These are phyloP conservation scores for Sarcophilus harrisii DNA, from an alignment of 2,797 vertebrate genomes.

Conservation along the genomic window DNA sequence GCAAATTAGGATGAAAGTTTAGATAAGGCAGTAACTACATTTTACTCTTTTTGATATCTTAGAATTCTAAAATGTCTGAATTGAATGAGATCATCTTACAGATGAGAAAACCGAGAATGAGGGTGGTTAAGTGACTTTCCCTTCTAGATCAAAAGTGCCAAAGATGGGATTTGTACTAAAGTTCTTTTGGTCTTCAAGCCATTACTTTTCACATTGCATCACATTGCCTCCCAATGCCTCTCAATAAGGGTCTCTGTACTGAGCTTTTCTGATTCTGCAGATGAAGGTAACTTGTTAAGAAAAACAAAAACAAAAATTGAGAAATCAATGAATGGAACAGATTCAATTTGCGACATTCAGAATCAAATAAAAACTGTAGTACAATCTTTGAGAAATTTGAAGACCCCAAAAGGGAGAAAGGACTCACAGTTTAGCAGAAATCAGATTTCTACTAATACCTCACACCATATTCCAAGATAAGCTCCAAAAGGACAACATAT, in stretches of 20 bases:
- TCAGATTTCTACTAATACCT: background rate
- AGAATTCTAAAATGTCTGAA: background rate
- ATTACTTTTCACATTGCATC: background rate
- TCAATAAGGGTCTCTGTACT: background rate
- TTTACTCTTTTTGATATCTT: background rate
- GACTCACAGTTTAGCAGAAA: background rate
- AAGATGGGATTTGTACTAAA: background rate
- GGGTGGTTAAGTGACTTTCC: background rate
- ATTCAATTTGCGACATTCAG: background rate
- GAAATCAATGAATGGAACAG: background rate
- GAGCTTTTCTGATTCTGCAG: background rate
- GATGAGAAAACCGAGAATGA: background rate
- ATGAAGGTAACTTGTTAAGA: background rate
- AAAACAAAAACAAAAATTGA: slow-evolving; percentile 29
- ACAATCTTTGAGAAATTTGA: background rate
- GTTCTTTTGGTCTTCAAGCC: background rate
- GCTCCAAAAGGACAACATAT: background rate
- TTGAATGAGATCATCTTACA: background rate
- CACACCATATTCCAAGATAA: background rate
- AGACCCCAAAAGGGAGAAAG: background rate
- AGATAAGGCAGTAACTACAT: background rate
- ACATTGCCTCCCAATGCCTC: background rate
- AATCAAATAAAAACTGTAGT: background rate
- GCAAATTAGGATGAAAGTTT: background rate
- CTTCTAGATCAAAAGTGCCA: background rate